Conservation (phyloP, 2,888 invertebrate species). For the Amblyjoppa fuscipennis region DNA sequence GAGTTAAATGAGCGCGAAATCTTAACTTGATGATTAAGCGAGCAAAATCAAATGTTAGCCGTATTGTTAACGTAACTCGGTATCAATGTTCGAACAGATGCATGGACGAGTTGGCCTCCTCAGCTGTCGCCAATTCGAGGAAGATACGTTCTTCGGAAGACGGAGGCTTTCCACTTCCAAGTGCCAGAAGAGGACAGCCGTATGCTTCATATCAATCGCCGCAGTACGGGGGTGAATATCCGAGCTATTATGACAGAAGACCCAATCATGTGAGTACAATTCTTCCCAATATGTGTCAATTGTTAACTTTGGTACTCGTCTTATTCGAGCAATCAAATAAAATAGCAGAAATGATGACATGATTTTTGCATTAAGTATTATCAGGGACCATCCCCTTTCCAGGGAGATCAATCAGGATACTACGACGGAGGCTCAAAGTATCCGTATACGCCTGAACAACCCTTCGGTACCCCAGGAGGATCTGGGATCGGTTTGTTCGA, state of each 20-base stretch:
- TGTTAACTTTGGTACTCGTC: neutral
- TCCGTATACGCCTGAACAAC: constrained; percentile 57
- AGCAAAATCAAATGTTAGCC: neutral
- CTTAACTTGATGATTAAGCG: neutral
- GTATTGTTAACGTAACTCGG: neutral
- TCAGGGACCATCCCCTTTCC: constrained; percentile 40
- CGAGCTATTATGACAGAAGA: constrained; percentile 45
- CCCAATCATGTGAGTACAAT: constrained; percentile 43
- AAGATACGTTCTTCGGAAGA: constrained; percentile 57
- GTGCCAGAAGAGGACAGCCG: constrained; percentile 41
- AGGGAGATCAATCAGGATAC: constrained; percentile 44
- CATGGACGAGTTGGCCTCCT: constrained; percentile 75
- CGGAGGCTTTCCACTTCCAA: constrained; percentile 17
- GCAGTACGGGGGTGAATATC: constrained; percentile 47
- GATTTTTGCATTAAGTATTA: constrained; percentile 43
- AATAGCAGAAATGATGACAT: neutral
- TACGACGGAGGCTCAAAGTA: constrained; percentile 62
- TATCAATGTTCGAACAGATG: constrained; percentile 72
- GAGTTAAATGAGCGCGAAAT: constrained; percentile 64
- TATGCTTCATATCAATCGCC: constrained; percentile 25
- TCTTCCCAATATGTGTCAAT: neutral
- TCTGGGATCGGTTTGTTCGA: constrained; percentile 78
- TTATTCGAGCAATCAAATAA: neutral
- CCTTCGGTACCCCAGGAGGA: constrained; percentile 61
- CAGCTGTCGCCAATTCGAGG: constrained; percentile 63